These are phyloP conservation scores for Hylaea fasciaria DNA, from an alignment of 2,888 invertebrate species.

Conservation along the genomic window DNA sequence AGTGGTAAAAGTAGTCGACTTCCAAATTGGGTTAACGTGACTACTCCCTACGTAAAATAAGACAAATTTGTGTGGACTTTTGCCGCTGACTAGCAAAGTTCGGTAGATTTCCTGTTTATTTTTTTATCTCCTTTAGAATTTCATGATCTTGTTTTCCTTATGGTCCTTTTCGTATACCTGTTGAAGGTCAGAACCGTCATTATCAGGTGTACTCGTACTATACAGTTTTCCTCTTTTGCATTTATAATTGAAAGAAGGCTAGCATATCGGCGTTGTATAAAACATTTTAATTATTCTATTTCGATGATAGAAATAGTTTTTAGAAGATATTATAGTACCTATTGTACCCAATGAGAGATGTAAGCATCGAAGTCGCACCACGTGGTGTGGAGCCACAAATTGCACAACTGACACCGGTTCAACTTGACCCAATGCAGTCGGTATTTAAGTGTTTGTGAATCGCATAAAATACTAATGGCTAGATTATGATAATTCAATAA, in stretches of 20 bases:
- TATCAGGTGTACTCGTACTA: constrained; percentile 3
- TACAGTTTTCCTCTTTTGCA: constrained; percentile 23
- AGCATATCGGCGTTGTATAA: not conserved
- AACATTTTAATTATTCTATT: not conserved
- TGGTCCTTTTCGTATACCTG: constrained; percentile 7
- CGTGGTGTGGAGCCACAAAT: constrained; percentile 29
- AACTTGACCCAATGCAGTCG: constrained; percentile 53
- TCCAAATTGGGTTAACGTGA: too few relatives aligned
- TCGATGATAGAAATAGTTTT: too few relatives aligned
- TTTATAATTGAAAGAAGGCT: constrained; percentile 34
- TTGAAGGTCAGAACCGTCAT: constrained; percentile 26
- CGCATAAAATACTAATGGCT: constrained; percentile 38
- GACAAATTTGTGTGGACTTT: too few relatives aligned
- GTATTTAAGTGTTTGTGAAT: constrained; percentile 40
- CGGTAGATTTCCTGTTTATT: too few relatives aligned
- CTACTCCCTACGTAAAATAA: too few relatives aligned
- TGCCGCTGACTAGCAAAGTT: too few relatives aligned
- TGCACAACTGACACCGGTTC: constrained; percentile 48
- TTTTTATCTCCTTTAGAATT: not conserved
- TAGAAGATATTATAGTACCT: too few relatives aligned
- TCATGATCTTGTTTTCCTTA: constrained; percentile 1
- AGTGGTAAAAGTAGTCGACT: too few relatives aligned
- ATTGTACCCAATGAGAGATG: constrained; percentile 8
- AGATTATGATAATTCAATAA: constrained; percentile 43
- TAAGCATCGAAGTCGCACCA: constrained; percentile 14